These are phyloP conservation scores for Tragelaphus eurycerus DNA, from an alignment of 2,797 vertebrate species.

Conservation along the genomic window DNA sequence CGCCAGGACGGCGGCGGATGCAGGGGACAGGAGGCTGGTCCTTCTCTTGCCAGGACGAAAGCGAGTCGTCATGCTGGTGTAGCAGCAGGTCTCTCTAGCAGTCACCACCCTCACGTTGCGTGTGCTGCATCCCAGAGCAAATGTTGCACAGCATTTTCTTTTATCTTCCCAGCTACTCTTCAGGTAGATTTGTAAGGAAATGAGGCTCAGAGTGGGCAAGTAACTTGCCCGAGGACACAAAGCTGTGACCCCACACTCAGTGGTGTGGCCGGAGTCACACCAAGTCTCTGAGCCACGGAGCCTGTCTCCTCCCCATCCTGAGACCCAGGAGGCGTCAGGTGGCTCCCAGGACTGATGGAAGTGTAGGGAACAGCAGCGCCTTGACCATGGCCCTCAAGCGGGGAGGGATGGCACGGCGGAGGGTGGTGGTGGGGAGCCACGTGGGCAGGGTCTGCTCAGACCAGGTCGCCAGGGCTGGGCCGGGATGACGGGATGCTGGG, in stretches of 20 bases:
- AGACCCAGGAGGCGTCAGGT: neutral
- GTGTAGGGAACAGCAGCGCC: neutral
- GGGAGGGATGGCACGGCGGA: too few species aligned
- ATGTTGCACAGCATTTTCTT: neutral
- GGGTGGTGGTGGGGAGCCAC: rapidly evolving
- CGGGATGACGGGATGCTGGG: neutral
- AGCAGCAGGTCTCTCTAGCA: neutral
- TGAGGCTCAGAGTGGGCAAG: neutral
- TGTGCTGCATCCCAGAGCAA: too few species aligned
- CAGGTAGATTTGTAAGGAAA: neutral
- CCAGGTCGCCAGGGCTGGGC: neutral
- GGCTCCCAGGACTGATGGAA: neutral
- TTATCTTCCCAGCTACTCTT: too few species aligned
- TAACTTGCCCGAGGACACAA: neutral
- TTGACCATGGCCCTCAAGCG: rapidly evolving
- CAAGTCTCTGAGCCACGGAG: neutral
- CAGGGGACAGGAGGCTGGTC: neutral
- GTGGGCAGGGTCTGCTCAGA: neutral
- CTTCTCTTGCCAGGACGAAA: neutral
- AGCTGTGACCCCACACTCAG: neutral
- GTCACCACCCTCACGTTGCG: neutral
- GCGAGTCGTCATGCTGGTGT: neutral
- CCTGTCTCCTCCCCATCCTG: neutral
- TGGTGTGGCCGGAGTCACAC: neutral
- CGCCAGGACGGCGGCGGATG: rapidly evolving